phyloP scores from a whole-genome alignment of 2,797 vertebrate species.

The Oryzias sinensis region DNA sequence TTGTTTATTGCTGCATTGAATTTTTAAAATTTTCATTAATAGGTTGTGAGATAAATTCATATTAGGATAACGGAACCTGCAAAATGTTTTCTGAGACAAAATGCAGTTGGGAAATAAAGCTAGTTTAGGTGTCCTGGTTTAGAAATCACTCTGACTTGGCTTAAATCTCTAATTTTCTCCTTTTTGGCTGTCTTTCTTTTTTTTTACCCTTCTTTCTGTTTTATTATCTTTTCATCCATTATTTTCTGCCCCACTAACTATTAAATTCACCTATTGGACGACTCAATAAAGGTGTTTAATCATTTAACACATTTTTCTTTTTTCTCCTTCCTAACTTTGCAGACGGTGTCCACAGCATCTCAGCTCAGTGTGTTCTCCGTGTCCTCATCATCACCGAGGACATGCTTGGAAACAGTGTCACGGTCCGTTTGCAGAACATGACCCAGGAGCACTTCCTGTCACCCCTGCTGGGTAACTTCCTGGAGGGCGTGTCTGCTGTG shows the following conservation, averaged over 20 bases:
- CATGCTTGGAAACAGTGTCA: conserved; percentile 95
- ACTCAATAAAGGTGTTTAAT: neutral
- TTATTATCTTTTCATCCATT: neutral
- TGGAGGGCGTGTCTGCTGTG: conserved; percentile 93
- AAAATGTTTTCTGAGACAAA: no score
- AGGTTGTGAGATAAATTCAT: no score
- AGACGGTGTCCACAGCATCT: conserved; percentile 94
- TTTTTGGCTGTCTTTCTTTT: no score
- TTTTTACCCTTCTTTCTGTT: neutral
- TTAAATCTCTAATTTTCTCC: no score
- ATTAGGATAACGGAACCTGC: no score
- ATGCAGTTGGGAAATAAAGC: no score
- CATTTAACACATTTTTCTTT: neutral
- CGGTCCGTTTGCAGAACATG: conserved; percentile 97
- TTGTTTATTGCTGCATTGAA: no score
- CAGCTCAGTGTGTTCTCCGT: conserved; percentile 89
- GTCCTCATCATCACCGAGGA: conserved; percentile 98
- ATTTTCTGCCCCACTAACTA: neutral
- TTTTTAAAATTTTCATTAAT: no score
- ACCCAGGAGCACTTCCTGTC: conserved; percentile 98
- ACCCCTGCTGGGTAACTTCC: conserved; percentile 86
- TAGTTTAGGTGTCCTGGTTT: no score
- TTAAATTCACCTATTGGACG: neutral
- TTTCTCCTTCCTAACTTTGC: conserved; percentile 16
- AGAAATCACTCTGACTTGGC: no score